A percentile compares a stretch with the other conserved stretches of the same genome.
Evolutionary conservation across 2,113 vertebrate species (phyloP).

Genomic region (Colistium nudipinnis): DNA sequence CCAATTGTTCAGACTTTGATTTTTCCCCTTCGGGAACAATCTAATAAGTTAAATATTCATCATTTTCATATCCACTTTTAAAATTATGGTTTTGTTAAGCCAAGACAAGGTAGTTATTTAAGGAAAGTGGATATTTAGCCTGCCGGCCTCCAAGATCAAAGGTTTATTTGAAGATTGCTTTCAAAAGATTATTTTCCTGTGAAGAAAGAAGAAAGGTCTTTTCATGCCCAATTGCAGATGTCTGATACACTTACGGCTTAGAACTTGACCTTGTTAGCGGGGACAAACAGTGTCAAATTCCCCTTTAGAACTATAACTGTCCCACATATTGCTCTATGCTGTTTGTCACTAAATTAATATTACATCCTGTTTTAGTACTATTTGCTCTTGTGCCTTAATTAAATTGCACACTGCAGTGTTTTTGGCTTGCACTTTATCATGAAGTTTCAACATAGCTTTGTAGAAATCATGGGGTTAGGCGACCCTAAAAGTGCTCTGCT

Average conservation of each 20-base stretch:
- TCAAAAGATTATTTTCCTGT: slow-evolving; percentile 59
- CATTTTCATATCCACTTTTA: slow-evolving; percentile 76
- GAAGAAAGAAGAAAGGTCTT: slow-evolving; percentile 51
- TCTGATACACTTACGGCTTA: slow-evolving; percentile 55
- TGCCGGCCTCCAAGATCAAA: slow-evolving; percentile 56
- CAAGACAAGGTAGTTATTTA: slow-evolving; percentile 64
- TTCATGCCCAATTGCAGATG: slow-evolving; percentile 57
- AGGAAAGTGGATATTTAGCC: slow-evolving; percentile 72
- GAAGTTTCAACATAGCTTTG: slow-evolving; percentile 14
- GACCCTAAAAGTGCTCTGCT: slow-evolving; percentile 30
- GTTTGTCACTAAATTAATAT: slow-evolving; percentile 43
- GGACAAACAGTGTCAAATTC: slow-evolving; percentile 38
- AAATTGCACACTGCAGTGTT: slow-evolving; percentile 33
- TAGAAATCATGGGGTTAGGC: slow-evolving; percentile 42
- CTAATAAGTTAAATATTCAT: slow-evolving; percentile 83
- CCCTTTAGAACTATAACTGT: slow-evolving; percentile 36
- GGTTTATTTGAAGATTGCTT: slow-evolving; percentile 77
- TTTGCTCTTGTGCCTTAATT: slow-evolving; percentile 38
- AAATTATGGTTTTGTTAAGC: slow-evolving; percentile 74
- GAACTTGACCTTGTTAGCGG: slow-evolving; percentile 59
- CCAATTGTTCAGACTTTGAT: slow-evolving; percentile 80
- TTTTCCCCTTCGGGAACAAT: slow-evolving; percentile 79
- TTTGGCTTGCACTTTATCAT: slow-evolving; percentile 41
- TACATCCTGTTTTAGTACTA: slow-evolving; percentile 35
- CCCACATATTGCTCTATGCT: slow-evolving; percentile 12